Conservation (phyloP, 1,140 invertebrate genomes). For the Drosophila parvula region DNA sequence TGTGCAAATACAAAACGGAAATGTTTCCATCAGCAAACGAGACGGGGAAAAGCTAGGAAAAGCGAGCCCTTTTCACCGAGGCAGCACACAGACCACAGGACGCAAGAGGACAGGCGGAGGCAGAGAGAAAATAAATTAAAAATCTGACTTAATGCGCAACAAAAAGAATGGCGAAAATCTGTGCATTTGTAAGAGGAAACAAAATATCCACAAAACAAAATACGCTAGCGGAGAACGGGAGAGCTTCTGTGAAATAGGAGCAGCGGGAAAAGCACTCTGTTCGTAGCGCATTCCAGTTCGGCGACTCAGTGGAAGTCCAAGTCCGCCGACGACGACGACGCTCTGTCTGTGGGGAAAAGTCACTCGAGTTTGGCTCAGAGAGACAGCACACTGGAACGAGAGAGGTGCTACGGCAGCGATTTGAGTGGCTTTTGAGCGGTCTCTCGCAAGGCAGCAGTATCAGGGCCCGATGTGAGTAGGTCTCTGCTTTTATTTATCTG, state of each 20-base stretch:
- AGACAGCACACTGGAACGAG: slow-evolving; percentile 37
- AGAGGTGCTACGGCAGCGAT: slow-evolving; percentile 23
- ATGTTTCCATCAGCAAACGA: slow-evolving; percentile 57
- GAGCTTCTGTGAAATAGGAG: slow-evolving; percentile 32
- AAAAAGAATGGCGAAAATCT: slow-evolving; percentile 66
- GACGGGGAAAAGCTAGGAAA: slow-evolving; percentile 18
- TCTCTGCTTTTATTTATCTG: slow-evolving; percentile 40
- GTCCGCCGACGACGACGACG: slow-evolving; percentile 56
- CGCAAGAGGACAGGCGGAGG: slow-evolving; percentile 18
- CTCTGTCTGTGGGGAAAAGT: slow-evolving; percentile 65
- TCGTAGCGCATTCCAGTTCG: slow-evolving; percentile 51
- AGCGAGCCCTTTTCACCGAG: slow-evolving; percentile 20
- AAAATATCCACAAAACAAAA: slow-evolving; percentile 74
- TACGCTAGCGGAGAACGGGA: slow-evolving; percentile 63
- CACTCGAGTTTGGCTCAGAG: slow-evolving; percentile 38
- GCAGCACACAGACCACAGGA: background rate
- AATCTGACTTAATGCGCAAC: slow-evolving; percentile 73
- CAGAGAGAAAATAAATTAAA: slow-evolving; percentile 73
- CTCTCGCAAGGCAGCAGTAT: slow-evolving; percentile 17
- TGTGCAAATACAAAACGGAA: slow-evolving; percentile 76
- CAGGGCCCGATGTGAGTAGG: slow-evolving; percentile 5
- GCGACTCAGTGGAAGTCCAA: slow-evolving; percentile 45
- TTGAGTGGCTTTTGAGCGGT: slow-evolving; percentile 68
- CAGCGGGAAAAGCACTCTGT: slow-evolving; percentile 9
- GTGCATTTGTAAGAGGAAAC: slow-evolving; percentile 73